A percentile compares a stretch with the other conserved stretches of the same genome.
Conservation (phyloP, 1,140 invertebrate genomes). For the Lasaia peninsularis region DNA sequence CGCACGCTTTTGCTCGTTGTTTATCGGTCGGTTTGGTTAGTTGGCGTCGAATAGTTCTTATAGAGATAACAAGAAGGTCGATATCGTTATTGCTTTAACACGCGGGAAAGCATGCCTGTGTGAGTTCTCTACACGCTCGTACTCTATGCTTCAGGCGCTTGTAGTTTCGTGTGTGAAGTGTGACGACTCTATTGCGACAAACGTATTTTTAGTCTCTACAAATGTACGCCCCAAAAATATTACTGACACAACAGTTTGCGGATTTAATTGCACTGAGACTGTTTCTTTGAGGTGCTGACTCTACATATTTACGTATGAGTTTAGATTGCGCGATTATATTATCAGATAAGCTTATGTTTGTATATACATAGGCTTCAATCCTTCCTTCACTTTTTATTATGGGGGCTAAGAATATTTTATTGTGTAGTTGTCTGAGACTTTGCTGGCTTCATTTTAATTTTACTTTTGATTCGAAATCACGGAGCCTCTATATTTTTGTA, state of each 20-base stretch:
- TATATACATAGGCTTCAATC: not conserved
- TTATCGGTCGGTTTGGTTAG: slow-evolving; percentile 53
- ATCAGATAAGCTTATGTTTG: not conserved
- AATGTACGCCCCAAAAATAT: not conserved
- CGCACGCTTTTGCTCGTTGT: slow-evolving; percentile 71
- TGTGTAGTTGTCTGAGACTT: not conserved
- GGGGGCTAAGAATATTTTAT: not conserved
- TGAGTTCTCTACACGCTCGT: slow-evolving; percentile 30
- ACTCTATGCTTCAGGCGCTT: slow-evolving; percentile 31
- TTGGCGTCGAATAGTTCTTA: slow-evolving; percentile 54
- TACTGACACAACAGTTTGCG: not conserved
- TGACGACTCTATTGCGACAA: not conserved
- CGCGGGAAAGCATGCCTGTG: slow-evolving; percentile 31
- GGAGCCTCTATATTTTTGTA: no score
- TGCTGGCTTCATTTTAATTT: no score
- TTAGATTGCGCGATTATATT: not conserved
- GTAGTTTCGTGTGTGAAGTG: slow-evolving; percentile 34
- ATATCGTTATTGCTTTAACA: slow-evolving; percentile 39
- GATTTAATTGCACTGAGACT: not conserved
- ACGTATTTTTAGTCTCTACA: slow-evolving; percentile 61
- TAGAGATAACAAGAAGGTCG: slow-evolving; percentile 63
- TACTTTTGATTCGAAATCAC: slow-evolving; percentile 6
- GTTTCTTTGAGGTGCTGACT: not conserved
- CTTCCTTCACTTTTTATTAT: not conserved
- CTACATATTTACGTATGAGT: not conserved